Evolutionary conservation across 2,113 vertebrate species (phyloP).

Genomic region (Polypterus bichir): DNA sequence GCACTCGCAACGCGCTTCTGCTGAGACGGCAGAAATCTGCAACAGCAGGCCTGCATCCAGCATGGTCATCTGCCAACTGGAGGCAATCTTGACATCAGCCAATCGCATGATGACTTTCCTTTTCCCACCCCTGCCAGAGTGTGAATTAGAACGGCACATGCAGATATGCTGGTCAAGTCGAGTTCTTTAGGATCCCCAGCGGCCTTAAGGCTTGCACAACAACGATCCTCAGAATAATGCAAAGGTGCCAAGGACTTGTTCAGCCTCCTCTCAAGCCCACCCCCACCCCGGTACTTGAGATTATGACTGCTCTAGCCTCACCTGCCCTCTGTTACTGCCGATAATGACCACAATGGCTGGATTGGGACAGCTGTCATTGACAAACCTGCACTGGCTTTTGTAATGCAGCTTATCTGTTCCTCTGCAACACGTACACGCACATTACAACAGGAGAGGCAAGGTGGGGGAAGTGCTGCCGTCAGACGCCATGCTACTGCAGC

Average conservation of each 20-base stretch:
- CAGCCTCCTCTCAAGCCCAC: not conserved
- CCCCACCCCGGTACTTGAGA: not conserved
- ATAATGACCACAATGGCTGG: too few relatives aligned
- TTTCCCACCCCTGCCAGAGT: conserved; percentile 51
- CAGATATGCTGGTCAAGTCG: conserved; percentile 3
- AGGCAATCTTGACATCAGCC: conserved; percentile 49
- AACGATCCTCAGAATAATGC: not conserved
- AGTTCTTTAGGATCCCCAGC: conserved; percentile 14
- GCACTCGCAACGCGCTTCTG: conserved; percentile 61
- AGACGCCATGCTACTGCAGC: too few relatives aligned
- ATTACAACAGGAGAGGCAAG: too few relatives aligned
- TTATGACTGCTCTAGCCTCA: not conserved
- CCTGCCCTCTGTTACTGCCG: too few relatives aligned
- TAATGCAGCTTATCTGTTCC: too few relatives aligned
- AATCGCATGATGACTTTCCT: conserved; percentile 40
- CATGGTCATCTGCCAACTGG: conserved; percentile 51
- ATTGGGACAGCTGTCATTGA: too few relatives aligned
- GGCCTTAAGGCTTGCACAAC: conserved; percentile 16
- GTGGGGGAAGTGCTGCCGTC: too few relatives aligned
- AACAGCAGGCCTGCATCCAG: conserved; percentile 50
- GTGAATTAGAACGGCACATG: conserved; percentile 24
- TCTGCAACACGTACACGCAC: too few relatives aligned
- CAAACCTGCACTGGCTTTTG: too few relatives aligned
- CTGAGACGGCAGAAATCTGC: conserved; percentile 76
- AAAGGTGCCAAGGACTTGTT: not conserved